These are phyloP conservation scores for Dallia pectoralis DNA, from an alignment of 2,797 vertebrate species.

Conservation along the genomic window DNA sequence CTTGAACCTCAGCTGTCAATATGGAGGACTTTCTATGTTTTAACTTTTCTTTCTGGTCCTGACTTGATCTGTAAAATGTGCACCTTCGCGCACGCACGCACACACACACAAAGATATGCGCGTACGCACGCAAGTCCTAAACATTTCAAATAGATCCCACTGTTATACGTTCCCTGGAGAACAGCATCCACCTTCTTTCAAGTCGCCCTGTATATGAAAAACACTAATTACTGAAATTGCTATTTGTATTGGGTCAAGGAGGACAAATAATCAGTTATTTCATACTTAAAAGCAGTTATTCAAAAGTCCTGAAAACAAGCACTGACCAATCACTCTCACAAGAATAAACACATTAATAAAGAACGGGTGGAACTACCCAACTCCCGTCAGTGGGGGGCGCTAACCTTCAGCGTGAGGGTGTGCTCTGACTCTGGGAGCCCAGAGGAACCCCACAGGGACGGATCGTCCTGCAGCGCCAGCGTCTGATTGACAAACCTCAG, in stretches of 20 bases:
- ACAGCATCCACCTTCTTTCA: slow-evolving; percentile 22
- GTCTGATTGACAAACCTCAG: slow-evolving; percentile 75
- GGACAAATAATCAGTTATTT: background rate
- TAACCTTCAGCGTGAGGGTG: slow-evolving; percentile 12
- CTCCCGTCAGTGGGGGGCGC: background rate
- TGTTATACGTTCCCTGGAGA: background rate
- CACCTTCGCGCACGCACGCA: background rate
- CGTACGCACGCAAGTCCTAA: background rate
- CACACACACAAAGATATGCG: background rate
- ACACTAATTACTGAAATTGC: slow-evolving; percentile 14
- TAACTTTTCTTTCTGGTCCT: too few species aligned
- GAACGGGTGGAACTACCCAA: background rate
- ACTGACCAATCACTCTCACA: background rate
- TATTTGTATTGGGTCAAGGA: background rate
- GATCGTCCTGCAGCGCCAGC: slow-evolving; percentile 70
- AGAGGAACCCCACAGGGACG: slow-evolving; percentile 46
- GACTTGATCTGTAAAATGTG: too few species aligned
- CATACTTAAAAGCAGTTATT: background rate
- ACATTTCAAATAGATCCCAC: background rate
- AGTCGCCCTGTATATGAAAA: slow-evolving; percentile 25
- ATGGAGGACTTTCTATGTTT: too few species aligned
- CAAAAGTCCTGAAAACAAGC: background rate
- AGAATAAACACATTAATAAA: background rate
- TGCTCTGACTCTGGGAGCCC: background rate
- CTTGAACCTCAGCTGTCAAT: too few species aligned